Conservation (phyloP, 2,797 vertebrate species). For the Emys orbicularis region DNA sequence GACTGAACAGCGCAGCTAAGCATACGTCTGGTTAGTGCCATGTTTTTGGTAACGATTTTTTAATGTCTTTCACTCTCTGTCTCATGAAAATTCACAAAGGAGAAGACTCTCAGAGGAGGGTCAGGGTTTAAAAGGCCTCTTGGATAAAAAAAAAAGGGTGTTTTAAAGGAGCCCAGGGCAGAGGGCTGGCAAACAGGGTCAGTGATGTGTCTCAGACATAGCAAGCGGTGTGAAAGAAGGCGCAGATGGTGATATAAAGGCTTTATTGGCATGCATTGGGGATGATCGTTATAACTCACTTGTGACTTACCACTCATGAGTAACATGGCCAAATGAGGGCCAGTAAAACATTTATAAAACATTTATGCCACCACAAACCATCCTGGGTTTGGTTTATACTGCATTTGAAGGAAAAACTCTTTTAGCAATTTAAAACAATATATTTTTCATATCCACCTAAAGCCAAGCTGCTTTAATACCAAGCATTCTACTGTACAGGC, state of each 20-base stretch:
- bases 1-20: background rate
- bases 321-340: background rate
- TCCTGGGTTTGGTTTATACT: background rate
- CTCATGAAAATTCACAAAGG: background rate
- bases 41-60: background rate
- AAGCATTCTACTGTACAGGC: background rate
- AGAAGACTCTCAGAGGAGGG: background rate
- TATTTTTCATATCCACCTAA: background rate
- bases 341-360: background rate
- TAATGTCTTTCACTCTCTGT: background rate
- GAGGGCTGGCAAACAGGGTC: background rate
- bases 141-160: background rate
- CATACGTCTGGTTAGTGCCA: accelerated
- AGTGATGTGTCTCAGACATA: background rate
- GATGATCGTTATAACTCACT: background rate
- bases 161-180: background rate
- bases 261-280: accelerated
- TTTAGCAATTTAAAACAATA: background rate
- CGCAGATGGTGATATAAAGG: background rate
- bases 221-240: background rate
- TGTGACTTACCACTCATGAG: background rate
- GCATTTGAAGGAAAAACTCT: background rate
- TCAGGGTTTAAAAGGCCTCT: background rate
- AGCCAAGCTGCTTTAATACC: background rate
- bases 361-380: background rate